Conservation (phyloP, 37 sponge, comb jelly and placozoan species). For the Beroe ovata region DNA sequence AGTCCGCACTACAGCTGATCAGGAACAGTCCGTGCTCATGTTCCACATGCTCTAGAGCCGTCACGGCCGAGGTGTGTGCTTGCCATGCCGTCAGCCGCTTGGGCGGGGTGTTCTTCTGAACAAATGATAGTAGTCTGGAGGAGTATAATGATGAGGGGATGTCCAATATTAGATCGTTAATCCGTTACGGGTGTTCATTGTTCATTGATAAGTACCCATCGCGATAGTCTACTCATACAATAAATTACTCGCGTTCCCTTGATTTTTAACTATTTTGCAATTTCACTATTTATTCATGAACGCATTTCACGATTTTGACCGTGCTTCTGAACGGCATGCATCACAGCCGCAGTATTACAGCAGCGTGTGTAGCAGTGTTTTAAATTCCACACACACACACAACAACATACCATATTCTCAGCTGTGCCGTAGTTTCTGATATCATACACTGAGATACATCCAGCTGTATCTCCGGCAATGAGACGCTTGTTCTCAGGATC, state of each 20-base stretch:
- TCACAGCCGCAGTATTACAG: too few species aligned
- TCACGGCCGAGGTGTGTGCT: constrained; percentile 80
- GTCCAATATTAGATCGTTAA: neutral
- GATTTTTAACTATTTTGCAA: neutral
- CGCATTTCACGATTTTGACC: too few species aligned
- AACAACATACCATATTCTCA: neutral
- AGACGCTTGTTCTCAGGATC: constrained; percentile 76
- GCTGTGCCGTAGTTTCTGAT: constrained; percentile 68
- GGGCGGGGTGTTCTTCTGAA: constrained; percentile 35
- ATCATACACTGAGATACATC: constrained; percentile 80
- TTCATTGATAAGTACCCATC: neutral
- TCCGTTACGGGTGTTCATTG: neutral
- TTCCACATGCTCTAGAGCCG: constrained; percentile 72
- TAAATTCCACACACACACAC: too few species aligned
- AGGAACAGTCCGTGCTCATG: constrained; percentile 74
- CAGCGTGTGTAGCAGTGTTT: too few species aligned
- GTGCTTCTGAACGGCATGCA: too few species aligned
- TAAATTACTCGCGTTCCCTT: neutral
- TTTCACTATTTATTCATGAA: neutral
- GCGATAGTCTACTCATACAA: neutral
- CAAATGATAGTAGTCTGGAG: neutral
- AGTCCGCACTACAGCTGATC: constrained; percentile 82
- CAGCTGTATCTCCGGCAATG: constrained; percentile 90
- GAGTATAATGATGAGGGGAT: too few species aligned
- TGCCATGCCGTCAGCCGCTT: constrained; percentile 62